Conservation (phyloP, 1,140 invertebrate genomes). For the Mercenaria mercenaria region DNA sequence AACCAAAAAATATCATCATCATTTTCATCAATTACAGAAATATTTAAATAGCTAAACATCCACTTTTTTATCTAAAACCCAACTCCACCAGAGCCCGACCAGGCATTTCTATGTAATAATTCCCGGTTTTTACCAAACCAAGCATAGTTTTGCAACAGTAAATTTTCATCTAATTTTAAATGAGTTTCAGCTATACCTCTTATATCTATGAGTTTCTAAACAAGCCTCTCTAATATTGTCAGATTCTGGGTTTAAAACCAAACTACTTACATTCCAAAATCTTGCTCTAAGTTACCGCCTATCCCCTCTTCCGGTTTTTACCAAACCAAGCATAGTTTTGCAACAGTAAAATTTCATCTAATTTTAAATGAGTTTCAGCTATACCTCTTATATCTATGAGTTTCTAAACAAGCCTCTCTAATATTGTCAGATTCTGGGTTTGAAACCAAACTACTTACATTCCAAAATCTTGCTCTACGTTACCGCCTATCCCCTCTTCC, state of each 20-base stretch:
- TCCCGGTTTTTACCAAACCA: slow-evolving; percentile 9
- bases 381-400: slow-evolving; percentile 2
- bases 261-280: not conserved
- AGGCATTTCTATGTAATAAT: not conserved
- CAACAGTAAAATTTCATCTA: not conserved
- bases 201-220: not conserved
- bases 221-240: not conserved
- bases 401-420: not conserved
- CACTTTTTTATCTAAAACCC: not conserved
- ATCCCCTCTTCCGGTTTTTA: not conserved
- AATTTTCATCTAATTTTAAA: not conserved
- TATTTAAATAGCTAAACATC: no score
- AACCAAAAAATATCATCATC: not conserved
- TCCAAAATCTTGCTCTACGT: not conserved
- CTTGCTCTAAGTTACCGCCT: no score
- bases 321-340: slow-evolving; percentile 17
- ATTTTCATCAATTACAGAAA: not conserved
- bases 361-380: slow-evolving; percentile 10
- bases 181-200: slow-evolving; percentile 15
- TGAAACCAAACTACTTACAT: not conserved
- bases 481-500: no score
- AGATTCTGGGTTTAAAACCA: not conserved
- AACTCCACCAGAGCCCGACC: slow-evolving; percentile 5
- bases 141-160: not conserved
- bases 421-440: no score